A percentile compares a stretch with the other conserved stretches of the same genome.
phyloP scores from a whole-genome alignment of 2,113 vertebrate species.

The Grus americana region DNA sequence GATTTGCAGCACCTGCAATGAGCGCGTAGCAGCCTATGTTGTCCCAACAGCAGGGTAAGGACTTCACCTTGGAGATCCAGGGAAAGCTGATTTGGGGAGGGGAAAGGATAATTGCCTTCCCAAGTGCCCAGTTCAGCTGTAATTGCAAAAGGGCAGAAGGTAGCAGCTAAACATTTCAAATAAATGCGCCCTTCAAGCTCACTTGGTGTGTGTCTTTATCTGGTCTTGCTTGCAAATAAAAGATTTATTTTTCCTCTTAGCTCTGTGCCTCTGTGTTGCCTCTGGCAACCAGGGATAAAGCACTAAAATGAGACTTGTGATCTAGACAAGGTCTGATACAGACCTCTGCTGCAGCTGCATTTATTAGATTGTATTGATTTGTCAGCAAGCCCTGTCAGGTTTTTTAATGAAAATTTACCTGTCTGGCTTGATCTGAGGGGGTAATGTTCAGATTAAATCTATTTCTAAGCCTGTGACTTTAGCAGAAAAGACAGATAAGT shows the following conservation, averaged over 20 bases:
- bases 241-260: background rate
- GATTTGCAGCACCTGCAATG: rapidly evolving
- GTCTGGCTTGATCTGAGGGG: background rate
- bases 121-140: background rate
- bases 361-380: background rate
- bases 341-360: background rate
- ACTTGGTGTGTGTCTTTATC: background rate
- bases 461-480: background rate
- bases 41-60: background rate
- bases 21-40: rapidly evolving
- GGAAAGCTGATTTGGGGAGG: background rate
- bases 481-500: background rate
- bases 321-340: background rate
- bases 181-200: background rate
- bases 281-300: background rate
- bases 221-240: background rate
- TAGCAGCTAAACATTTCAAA: background rate
- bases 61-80: background rate
- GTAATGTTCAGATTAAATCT: background rate
- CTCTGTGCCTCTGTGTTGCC: background rate
- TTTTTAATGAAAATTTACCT: background rate
- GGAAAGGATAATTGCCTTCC: background rate
- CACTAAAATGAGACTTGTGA: background rate
- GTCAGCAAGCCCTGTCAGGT: background rate
- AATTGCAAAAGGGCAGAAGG: background rate